Evolutionary conservation across 2,797 vertebrate genomes (phyloP).

Genomic region (Pseudopleuronectes americanus): DNA sequence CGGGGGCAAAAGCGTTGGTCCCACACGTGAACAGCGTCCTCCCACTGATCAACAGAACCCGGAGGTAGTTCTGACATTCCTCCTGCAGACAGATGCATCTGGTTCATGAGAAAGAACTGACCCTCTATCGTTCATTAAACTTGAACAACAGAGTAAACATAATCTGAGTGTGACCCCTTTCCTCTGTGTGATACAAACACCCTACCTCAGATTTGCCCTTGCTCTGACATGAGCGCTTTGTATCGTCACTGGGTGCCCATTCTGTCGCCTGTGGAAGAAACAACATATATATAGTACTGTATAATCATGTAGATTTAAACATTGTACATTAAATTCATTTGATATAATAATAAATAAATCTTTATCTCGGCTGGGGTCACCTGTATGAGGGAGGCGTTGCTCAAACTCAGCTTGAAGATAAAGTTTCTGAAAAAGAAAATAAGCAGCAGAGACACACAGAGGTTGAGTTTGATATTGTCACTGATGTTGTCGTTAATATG

Average conservation of each 20-base stretch:
- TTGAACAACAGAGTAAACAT: background rate
- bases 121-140: background rate
- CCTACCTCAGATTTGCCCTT: conserved; percentile 94
- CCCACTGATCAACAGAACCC: conserved; percentile 91
- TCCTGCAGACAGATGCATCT: conserved; percentile 80
- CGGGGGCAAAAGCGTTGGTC: conserved; percentile 93
- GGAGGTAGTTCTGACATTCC: conserved; percentile 97
- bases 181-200: too few relatives aligned
- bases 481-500: background rate
- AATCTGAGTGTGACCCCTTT: too few relatives aligned
- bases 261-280: conserved; percentile 84
- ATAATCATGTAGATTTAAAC: too few relatives aligned
- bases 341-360: background rate
- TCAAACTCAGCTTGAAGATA: conserved; percentile 94
- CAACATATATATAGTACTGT: background rate
- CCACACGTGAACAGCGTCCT: conserved; percentile 91
- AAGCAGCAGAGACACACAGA: too few relatives aligned
- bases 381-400: conserved; percentile 94
- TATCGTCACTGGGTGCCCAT: conserved; percentile 92
- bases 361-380: conserved; percentile 73
- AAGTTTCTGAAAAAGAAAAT: conserved; percentile 88
- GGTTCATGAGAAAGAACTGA: background rate
- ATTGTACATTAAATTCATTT: too few relatives aligned
- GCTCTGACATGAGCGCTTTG: conserved; percentile 92
- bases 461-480: too few relatives aligned